Evolutionary conservation across 2,888 invertebrate species (phyloP).

Genomic region (Cetonia aurata): DNA sequence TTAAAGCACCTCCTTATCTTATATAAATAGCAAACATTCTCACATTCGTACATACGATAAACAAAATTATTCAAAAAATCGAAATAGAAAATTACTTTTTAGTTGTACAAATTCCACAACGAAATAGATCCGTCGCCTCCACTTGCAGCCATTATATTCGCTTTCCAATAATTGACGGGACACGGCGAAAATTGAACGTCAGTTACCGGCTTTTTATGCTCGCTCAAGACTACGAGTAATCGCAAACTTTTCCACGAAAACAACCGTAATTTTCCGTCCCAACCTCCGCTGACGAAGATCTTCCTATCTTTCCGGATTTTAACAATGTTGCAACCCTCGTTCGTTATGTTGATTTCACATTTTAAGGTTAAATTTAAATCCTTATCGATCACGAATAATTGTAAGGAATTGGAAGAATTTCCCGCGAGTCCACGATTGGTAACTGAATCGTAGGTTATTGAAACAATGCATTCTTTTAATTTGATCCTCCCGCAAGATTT

Average conservation of each 20-base stretch:
- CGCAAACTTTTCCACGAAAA: constrained; percentile 84
- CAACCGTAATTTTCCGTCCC: constrained; percentile 82
- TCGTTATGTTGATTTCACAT: constrained; percentile 76
- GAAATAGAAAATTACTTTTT: constrained; percentile 45
- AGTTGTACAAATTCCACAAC: constrained; percentile 85
- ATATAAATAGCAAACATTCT: too few species aligned
- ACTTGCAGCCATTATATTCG: constrained; percentile 83
- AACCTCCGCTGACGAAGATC: constrained; percentile 80
- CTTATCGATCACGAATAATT: constrained; percentile 72
- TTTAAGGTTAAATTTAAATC: constrained; percentile 71
- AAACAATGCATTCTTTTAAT: constrained; percentile 76
- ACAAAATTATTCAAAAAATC: too few species aligned
- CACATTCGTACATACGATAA: too few species aligned
- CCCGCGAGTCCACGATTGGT: constrained; percentile 78
- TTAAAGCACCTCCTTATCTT: too few species aligned
- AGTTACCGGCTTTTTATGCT: constrained; percentile 79
- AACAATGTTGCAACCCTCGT: constrained; percentile 79
- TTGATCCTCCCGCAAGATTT: constrained; percentile 71
- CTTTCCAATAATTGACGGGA: constrained; percentile 76
- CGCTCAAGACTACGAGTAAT: constrained; percentile 78
- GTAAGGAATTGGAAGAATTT: constrained; percentile 73
- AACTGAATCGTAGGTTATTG: constrained; percentile 77
- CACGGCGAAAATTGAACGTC: constrained; percentile 79
- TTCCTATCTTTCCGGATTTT: constrained; percentile 78
- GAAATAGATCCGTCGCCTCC: constrained; percentile 82